These are phyloP conservation scores for Frankliniella fusca DNA, from an alignment of 2,888 invertebrate genomes.

Conservation along the genomic window DNA sequence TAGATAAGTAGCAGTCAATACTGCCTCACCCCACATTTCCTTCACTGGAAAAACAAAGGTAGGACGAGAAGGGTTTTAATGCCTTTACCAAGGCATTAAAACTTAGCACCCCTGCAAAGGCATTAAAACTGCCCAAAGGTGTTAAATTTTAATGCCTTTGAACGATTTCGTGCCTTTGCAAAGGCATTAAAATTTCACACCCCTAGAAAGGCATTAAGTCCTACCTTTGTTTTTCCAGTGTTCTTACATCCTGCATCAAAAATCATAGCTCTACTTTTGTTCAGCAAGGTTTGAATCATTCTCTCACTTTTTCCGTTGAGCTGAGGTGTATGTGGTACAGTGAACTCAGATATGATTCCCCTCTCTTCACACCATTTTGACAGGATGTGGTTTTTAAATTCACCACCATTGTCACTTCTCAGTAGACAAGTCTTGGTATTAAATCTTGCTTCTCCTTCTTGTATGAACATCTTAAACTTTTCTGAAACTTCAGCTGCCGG, in stretches of 20 bases:
- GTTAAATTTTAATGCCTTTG: no score
- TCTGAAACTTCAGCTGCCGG: neutral
- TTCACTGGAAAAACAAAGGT: no score
- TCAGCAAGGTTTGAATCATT: neutral
- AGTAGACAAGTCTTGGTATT: neutral
- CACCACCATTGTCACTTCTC: neutral
- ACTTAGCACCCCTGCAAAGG: no score
- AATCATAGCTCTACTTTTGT: neutral
- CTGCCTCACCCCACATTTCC: conserved; percentile 14
- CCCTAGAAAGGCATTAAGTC: no score
- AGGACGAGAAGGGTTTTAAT: no score
- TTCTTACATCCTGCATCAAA: neutral
- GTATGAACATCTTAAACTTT: neutral
- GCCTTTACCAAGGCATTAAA: no score
- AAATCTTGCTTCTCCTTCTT: neutral
- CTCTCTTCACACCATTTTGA: neutral
- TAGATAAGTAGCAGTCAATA: neutral
- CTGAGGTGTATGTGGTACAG: neutral
- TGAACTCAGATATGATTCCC: neutral
- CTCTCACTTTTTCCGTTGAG: neutral
- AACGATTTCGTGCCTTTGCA: no score
- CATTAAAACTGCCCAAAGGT: no score
- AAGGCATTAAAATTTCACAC: no score
- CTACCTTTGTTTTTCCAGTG: no score
- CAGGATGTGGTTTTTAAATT: neutral